These are phyloP conservation scores for Chalcis sispes DNA, from an alignment of 2,888 invertebrate species.

Conservation along the genomic window DNA sequence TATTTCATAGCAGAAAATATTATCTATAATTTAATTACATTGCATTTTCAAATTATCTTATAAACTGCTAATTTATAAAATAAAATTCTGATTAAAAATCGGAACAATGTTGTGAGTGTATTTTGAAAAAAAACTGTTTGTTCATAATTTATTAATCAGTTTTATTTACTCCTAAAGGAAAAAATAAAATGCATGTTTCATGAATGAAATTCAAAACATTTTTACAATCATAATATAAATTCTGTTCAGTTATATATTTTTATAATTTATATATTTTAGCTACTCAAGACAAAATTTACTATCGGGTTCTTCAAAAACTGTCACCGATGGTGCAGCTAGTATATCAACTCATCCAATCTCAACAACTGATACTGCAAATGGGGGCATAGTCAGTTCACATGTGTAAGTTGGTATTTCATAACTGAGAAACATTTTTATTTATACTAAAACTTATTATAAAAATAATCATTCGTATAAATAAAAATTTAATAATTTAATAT, in stretches of 20 bases:
- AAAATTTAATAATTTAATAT: too few relatives aligned
- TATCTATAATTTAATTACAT: not conserved
- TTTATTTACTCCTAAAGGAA: not conserved
- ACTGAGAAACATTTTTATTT: too few relatives aligned
- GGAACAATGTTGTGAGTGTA: too few relatives aligned
- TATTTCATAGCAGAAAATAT: not conserved
- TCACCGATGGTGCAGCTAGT: slow-evolving; percentile 18
- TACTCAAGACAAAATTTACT: slow-evolving; percentile 93
- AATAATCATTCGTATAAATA: too few relatives aligned
- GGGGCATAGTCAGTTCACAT: slow-evolving; percentile 26
- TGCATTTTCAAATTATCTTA: not conserved
- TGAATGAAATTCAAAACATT: not conserved
- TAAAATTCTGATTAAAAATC: too few relatives aligned
- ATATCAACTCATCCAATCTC: slow-evolving; percentile 14
- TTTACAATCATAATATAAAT: not conserved
- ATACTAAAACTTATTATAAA: too few relatives aligned
- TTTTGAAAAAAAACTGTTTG: too few relatives aligned
- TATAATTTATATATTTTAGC: slow-evolving; percentile 77
- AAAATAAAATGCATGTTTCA: slow-evolving; percentile 5
- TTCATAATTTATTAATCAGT: not conserved
- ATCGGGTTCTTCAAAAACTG: slow-evolving; percentile 77
- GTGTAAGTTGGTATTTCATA: slow-evolving; percentile 57
- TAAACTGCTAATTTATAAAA: too few relatives aligned
- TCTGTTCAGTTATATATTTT: not conserved
- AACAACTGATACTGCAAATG: slow-evolving; percentile 9